Percentiles rank a stretch among this genome's conserved stretches.
These are phyloP conservation scores for Parotia lawesii DNA, from an alignment of 2,113 vertebrate species.

Conservation along the genomic window DNA sequence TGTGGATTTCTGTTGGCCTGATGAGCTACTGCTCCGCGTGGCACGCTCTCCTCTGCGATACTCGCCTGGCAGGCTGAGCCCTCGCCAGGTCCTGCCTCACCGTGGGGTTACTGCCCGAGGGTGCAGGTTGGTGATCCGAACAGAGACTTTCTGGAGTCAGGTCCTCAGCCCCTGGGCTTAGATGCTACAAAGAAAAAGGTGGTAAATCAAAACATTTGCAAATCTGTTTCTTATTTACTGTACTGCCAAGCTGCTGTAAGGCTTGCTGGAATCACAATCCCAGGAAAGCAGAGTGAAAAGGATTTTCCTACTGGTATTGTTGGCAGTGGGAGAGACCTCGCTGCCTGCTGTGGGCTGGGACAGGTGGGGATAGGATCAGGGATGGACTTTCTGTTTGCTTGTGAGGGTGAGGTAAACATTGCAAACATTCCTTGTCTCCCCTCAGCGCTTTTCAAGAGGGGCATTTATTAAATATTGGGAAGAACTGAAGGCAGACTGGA, in stretches of 20 bases:
- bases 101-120: rapidly evolving
- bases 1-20: background rate
- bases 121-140: background rate
- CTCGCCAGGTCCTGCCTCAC: background rate
- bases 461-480: background rate
- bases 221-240: slow-evolving; percentile 52
- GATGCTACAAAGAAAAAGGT: background rate
- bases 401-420: background rate
- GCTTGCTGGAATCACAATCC: background rate
- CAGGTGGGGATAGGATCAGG: background rate
- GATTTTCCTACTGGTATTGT: background rate
- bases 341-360: background rate
- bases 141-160: background rate
- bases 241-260: slow-evolving; percentile 11
- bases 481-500: background rate
- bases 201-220: background rate
- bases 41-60: rapidly evolving
- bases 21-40: background rate
- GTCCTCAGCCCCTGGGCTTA: background rate
- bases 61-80: background rate
- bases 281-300: background rate
- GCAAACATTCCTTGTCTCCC: background rate
- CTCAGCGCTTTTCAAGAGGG: background rate
- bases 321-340: background rate
- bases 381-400: background rate